phyloP scores from a whole-genome alignment of 2,113 vertebrate genomes.

The Tiliqua scincoides region DNA sequence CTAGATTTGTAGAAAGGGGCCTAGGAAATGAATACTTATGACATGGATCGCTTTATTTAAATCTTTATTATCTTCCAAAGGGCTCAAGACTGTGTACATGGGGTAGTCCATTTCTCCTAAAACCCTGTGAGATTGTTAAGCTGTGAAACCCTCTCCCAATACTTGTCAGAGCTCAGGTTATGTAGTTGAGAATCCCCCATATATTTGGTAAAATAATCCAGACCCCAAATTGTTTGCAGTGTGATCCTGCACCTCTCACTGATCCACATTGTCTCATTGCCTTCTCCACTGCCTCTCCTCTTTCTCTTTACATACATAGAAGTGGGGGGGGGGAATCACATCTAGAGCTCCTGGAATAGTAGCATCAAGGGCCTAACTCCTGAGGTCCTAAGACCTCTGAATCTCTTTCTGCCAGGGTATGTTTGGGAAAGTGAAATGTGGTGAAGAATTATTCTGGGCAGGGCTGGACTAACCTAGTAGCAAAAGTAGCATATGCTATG shows the following conservation, averaged over 20 bases:
- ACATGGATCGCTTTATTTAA: not conserved
- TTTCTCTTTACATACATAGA: not conserved
- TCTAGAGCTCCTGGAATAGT: not conserved
- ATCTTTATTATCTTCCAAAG: not conserved
- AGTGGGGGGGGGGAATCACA: not conserved
- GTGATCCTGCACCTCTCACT: not conserved
- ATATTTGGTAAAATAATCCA: not conserved
- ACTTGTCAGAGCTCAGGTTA: not conserved
- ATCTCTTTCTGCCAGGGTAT: too few relatives aligned
- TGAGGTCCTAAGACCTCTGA: too few relatives aligned
- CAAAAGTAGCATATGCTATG: too few relatives aligned
- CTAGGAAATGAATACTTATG: not conserved
- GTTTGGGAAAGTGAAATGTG: too few relatives aligned
- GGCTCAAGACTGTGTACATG: not conserved
- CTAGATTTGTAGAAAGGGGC: not conserved
- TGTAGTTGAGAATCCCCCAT: not conserved
- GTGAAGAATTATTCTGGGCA: too few relatives aligned
- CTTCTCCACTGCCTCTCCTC: too few relatives aligned
- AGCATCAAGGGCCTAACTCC: too few relatives aligned
- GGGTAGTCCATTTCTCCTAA: not conserved
- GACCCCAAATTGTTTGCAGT: not conserved
- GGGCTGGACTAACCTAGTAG: too few relatives aligned
- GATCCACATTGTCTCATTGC: too few relatives aligned
- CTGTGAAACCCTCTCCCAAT: too few relatives aligned
- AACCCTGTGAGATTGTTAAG: not conserved